Evolutionary conservation across 2,113 vertebrate genomes (phyloP), one percentile per base, ranked within the genome.

Genomic region (Podarcis cretensis): DNA sequence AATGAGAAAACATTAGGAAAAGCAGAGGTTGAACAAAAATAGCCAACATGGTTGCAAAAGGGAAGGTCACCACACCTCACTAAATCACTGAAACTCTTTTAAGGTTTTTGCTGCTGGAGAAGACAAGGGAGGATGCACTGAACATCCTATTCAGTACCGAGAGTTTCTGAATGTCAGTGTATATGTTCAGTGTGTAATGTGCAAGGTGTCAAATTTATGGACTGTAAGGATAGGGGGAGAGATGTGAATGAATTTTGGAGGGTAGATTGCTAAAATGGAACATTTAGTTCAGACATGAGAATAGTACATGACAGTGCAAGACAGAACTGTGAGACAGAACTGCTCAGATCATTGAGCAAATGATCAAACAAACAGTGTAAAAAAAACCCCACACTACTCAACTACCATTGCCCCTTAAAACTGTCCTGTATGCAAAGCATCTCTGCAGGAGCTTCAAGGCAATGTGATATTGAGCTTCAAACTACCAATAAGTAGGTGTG

Each of bases 1-100:
- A 96, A 95, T 93, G 94, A 94, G 94, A 95, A 89, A 97, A 96
- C 94, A 94, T 96, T 96, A 95, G 96, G 94, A 95, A 96, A 96
- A 95, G 81, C 43, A 1, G 63, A 94, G 89, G 93, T 91, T 76
- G 93, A 86, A 69, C 87, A 91, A 89, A 91, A 95, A 90, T 88
- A 94, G 92, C 48, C 75, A 81, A 89, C 48, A 0, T 77, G 93
- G 73, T 90, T 96, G 94, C 95, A 96, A 96, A 97, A 97, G 92
- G 69, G 92, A 91, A 92, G 94, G 92, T 96, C 94, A 94, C 95
- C 94, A 92, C 81, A 93, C 96, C 96, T 97, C 95, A 97, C 73
- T 87, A 89, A 92, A 87, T 91, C 77, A 91, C 88, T 89, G 90
- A 91, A 94, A 96, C 96, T 96, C 91, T 95, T 95, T 71, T 74